phyloP scores from a whole-genome alignment of 1,140 invertebrate species.

The Cydia pomonella region DNA sequence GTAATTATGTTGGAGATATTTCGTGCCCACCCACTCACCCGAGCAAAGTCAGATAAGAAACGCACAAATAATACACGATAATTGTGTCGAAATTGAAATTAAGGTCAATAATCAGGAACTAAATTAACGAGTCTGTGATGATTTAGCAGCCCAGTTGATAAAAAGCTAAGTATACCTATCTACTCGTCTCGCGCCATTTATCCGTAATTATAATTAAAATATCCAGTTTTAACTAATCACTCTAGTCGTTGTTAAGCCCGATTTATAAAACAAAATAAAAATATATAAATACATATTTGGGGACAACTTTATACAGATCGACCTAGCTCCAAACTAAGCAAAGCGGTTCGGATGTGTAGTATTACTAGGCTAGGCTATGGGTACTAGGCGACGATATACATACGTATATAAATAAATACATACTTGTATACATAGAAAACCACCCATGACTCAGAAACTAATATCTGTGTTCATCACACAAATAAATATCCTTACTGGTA shows the following conservation, averaged over 20 bases:
- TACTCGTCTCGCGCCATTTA: neutral
- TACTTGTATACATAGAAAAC: too few relatives aligned
- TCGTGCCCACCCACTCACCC: conserved; percentile 59
- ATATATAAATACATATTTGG: too few relatives aligned
- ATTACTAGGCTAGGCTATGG: too few relatives aligned
- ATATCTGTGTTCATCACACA: too few relatives aligned
- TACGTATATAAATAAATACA: too few relatives aligned
- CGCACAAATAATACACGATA: conserved; percentile 51
- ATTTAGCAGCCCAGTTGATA: neutral
- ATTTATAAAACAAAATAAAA: too few relatives aligned
- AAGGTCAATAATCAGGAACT: conserved; percentile 52
- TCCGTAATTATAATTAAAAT: neutral
- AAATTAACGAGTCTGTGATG: conserved; percentile 6
- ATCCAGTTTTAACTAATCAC: neutral
- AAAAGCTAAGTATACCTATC: neutral
- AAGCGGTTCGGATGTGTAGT: too few relatives aligned
- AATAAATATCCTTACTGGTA: too few relatives aligned
- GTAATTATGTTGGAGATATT: conserved; percentile 71
- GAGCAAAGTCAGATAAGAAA: conserved; percentile 47
- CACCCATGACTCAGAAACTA: too few relatives aligned
- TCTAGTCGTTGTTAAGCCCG: neutral
- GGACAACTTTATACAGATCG: too few relatives aligned
- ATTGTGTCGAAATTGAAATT: conserved; percentile 62
- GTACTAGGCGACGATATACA: too few relatives aligned
- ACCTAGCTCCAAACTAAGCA: too few relatives aligned